A percentile compares a stretch with the other conserved stretches of the same genome.
phyloP scores from a whole-genome alignment of 2,113 vertebrate genomes.

The Muscicapa adusta region DNA sequence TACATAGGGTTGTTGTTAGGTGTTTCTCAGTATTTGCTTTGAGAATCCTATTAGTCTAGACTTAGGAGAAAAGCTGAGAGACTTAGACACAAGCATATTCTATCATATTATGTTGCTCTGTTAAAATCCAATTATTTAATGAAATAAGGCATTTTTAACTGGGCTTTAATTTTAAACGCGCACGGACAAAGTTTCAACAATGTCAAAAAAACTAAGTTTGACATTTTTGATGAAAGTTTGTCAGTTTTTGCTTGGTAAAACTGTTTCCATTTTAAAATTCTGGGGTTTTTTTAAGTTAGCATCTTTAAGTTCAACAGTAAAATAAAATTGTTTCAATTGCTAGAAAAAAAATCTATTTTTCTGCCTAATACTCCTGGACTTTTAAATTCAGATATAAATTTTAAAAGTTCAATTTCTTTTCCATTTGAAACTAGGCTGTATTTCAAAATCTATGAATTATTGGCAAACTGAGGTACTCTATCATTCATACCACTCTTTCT shows the following conservation, averaged over 20 bases:
- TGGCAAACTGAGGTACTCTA: neutral
- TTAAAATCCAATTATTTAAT: conserved; percentile 26
- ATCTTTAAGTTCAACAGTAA: neutral
- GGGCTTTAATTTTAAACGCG: neutral
- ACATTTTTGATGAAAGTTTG: neutral
- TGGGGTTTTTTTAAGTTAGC: neutral
- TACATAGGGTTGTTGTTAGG: neutral
- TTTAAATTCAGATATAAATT: neutral
- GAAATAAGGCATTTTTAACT: neutral
- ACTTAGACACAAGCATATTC: neutral
- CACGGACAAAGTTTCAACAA: neutral
- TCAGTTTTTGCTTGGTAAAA: neutral
- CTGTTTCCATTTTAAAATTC: neutral
- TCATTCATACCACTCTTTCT: neutral
- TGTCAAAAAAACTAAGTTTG: neutral
- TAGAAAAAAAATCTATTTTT: neutral
- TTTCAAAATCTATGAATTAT: neutral
- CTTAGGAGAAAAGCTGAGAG: neutral
- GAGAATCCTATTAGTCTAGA: conserved; percentile 23
- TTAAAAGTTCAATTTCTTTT: neutral
- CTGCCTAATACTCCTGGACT: neutral
- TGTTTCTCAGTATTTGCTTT: conserved; percentile 10
- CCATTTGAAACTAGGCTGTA: neutral
- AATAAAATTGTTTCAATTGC: neutral
- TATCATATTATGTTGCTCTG: neutral